Percentiles rank a stretch among this genome's conserved stretches.
Conservation (phyloP, 2,113 vertebrate species). For the Stigmatopora argus region DNA sequence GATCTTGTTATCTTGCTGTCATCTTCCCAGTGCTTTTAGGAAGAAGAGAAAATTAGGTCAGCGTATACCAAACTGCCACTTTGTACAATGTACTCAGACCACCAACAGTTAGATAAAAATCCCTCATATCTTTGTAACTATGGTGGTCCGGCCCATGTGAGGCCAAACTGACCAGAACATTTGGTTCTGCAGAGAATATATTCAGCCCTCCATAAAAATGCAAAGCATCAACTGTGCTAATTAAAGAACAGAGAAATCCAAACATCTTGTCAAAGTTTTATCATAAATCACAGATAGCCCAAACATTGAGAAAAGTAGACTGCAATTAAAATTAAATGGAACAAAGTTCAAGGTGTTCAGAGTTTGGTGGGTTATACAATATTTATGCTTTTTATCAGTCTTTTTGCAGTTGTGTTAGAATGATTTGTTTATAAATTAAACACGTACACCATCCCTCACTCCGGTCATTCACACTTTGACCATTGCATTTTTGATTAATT, state of each 20-base stretch:
- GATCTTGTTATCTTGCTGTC: neutral
- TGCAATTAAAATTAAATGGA: neutral
- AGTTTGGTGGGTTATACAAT: neutral
- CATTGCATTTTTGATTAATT: too few relatives aligned
- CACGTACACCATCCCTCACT: neutral
- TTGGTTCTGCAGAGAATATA: constrained; percentile 22
- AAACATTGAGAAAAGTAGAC: neutral
- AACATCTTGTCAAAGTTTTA: constrained; percentile 9
- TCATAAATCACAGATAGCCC: constrained; percentile 3
- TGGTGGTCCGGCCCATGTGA: constrained; percentile 24
- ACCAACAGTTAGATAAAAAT: constrained; percentile 34
- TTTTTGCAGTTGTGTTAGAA: neutral
- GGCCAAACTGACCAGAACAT: constrained; percentile 20
- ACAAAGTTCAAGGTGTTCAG: neutral
- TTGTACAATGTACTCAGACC: constrained; percentile 12
- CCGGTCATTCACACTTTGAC: neutral
- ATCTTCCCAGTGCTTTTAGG: neutral
- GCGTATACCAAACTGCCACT: constrained; percentile 2
- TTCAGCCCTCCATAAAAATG: constrained; percentile 13
- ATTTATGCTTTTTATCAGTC: neutral
- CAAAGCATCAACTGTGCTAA: constrained; percentile 22
- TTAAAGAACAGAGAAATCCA: constrained; percentile 27
- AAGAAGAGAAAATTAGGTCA: constrained; percentile 4
- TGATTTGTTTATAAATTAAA: neutral
- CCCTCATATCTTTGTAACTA: constrained; percentile 20